A percentile compares a stretch with the other conserved stretches of the same genome.
Conservation (phyloP, 2,797 vertebrate species). For the Fistularia tabacaria region DNA sequence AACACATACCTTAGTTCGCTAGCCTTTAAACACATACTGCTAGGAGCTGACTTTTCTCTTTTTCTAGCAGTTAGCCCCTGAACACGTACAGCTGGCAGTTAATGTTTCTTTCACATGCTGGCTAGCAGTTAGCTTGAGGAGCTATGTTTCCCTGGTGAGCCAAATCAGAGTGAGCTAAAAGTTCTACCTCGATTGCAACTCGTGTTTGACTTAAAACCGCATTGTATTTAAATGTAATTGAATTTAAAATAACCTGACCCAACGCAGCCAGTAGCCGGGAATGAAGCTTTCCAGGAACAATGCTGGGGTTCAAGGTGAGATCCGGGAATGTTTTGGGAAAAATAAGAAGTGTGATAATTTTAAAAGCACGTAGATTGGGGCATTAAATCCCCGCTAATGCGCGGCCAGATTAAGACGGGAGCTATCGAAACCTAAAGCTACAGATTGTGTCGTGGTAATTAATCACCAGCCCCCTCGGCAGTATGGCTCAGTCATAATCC, state of each 20-base stretch:
- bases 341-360: conserved; percentile 7
- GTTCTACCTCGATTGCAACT: no score
- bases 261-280: not conserved
- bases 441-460: conserved; percentile 38
- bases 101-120: no score
- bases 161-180: no score
- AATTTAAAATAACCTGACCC: not conserved
- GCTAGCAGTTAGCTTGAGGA: no score
- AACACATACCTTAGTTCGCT: no score
- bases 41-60: no score
- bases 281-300: not conserved
- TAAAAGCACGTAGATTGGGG: not conserved
- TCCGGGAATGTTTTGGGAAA: not conserved
- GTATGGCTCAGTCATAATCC: conserved; percentile 39
- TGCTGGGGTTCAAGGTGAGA: not conserved
- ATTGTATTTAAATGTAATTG: not conserved
- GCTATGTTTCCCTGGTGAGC: no score
- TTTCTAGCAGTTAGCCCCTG: no score
- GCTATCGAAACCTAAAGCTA: conserved; percentile 29
- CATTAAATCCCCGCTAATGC: conserved; percentile 3
- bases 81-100: no score
- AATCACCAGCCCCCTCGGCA: conserved; percentile 25
- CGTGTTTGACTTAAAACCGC: no score
- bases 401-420: conserved; percentile 23
- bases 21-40: no score